These are phyloP conservation scores for Chrysotoxum bicinctum DNA, from an alignment of 2,888 invertebrate genomes.

Conservation along the genomic window DNA sequence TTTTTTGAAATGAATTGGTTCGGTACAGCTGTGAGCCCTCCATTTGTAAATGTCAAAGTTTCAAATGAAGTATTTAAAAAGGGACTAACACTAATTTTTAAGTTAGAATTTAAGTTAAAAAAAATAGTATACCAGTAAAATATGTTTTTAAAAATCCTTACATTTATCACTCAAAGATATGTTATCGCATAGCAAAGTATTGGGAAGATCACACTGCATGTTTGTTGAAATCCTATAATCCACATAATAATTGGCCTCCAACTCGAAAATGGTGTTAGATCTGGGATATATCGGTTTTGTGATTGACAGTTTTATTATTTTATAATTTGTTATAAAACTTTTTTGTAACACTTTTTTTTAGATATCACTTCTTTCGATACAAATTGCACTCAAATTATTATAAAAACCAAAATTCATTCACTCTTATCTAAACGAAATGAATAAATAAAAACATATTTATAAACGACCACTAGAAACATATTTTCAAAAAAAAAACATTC, in stretches of 20 bases:
- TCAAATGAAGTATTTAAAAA: no score
- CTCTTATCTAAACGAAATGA: neutral
- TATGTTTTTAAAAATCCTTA: constrained; percentile 69
- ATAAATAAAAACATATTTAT: neutral
- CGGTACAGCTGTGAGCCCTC: no score
- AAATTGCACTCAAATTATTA: neutral
- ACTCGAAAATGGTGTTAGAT: constrained; percentile 57
- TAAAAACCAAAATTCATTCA: neutral
- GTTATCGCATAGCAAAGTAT: constrained; percentile 75
- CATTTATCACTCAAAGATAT: constrained; percentile 76
- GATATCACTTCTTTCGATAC: constrained; percentile 10
- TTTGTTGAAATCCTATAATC: constrained; percentile 69
- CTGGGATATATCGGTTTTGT: constrained; percentile 5
- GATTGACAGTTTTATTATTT: neutral
- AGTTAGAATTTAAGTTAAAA: no score
- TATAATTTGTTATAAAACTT: neutral
- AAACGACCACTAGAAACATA: neutral
- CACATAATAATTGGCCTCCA: constrained; percentile 75
- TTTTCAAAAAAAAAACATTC: neutral
- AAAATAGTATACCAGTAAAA: no score
- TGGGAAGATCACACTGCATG: constrained; percentile 77
- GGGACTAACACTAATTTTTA: no score
- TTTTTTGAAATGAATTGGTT: no score
- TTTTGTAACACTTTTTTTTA: neutral
- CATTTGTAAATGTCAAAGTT: no score